Percentiles rank a stretch among this genome's conserved stretches.
Evolutionary conservation across 2,797 vertebrate species (phyloP).

Genomic region (Rhincodon typus): DNA sequence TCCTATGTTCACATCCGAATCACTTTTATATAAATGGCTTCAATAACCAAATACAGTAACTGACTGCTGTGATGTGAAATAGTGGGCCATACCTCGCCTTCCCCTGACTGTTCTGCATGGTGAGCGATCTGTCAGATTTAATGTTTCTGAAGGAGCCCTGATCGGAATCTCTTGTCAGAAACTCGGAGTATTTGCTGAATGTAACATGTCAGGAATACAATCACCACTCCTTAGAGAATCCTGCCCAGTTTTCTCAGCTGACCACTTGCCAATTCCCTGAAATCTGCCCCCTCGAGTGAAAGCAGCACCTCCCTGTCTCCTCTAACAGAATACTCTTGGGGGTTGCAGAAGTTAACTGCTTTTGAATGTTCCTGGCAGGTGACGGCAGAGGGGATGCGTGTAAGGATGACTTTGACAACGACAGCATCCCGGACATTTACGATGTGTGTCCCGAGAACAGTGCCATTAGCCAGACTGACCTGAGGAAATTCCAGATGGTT

Average conservation of each 20-base stretch:
- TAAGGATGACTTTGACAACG: constrained; percentile 96
- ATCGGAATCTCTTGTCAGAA: too few species aligned
- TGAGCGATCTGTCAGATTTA: too few species aligned
- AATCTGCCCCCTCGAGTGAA: background rate
- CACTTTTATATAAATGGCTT: too few species aligned
- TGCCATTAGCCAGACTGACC: constrained; percentile 88
- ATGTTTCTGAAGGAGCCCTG: too few species aligned
- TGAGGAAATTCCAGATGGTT: constrained; percentile 98
- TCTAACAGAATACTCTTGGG: background rate
- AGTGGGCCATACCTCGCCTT: too few species aligned
- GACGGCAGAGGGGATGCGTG: constrained; percentile 90
- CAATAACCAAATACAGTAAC: too few species aligned
- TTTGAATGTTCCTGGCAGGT: constrained; percentile 54
- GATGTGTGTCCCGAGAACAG: constrained; percentile 93
- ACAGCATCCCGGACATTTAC: constrained; percentile 81
- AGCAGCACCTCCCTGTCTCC: background rate
- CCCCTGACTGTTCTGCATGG: too few species aligned
- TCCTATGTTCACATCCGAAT: too few species aligned
- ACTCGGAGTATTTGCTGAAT: too few species aligned
- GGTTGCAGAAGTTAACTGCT: background rate
- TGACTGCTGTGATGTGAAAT: too few species aligned
- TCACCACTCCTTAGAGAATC: too few species aligned
- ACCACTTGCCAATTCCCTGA: background rate
- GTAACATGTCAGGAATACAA: too few species aligned
- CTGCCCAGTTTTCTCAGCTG: background rate